A percentile compares a stretch with the other conserved stretches of the same genome.
Conservation (phyloP, 2,797 vertebrate genomes). For the Coluber constrictor region DNA sequence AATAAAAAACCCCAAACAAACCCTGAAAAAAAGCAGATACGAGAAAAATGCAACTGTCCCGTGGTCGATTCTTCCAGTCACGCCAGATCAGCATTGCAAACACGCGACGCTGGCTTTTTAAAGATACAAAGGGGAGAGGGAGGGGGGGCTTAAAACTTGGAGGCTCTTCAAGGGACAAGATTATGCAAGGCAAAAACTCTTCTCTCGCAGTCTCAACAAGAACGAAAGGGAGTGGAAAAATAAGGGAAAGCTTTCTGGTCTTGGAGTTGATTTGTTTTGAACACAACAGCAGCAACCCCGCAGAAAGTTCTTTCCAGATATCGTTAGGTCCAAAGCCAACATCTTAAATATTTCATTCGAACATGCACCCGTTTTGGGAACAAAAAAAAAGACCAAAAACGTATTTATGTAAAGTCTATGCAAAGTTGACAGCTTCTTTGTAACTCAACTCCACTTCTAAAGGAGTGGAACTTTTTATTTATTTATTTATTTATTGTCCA, state of each 20-base stretch:
- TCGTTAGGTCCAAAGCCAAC: not conserved
- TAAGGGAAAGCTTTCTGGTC: not conserved
- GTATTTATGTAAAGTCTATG: not conserved
- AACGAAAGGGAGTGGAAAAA: not conserved
- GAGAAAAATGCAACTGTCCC: constrained; percentile 50
- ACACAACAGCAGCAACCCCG: not conserved
- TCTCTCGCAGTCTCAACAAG: not conserved
- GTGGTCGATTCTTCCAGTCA: constrained; percentile 69
- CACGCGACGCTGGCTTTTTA: not conserved
- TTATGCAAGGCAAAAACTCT: not conserved
- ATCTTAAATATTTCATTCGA: not conserved
- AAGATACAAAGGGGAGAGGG: not conserved
- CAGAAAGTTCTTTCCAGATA: not conserved
- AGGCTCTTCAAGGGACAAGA: not conserved
- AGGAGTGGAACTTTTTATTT: not conserved
- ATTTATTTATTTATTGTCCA: not conserved
- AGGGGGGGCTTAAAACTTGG: not conserved
- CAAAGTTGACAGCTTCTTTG: not conserved
- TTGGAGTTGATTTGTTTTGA: not conserved
- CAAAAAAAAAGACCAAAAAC: not conserved
- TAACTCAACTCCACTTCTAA: not conserved
- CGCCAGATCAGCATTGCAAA: constrained; percentile 33
- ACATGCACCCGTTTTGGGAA: not conserved
- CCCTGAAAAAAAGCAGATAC: constrained; percentile 48
- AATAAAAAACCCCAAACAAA: constrained; percentile 46